A percentile compares a stretch with the other conserved stretches of the same genome.
phyloP scores from a whole-genome alignment of 1,140 invertebrate species.

The Leptopilina clavipes region DNA sequence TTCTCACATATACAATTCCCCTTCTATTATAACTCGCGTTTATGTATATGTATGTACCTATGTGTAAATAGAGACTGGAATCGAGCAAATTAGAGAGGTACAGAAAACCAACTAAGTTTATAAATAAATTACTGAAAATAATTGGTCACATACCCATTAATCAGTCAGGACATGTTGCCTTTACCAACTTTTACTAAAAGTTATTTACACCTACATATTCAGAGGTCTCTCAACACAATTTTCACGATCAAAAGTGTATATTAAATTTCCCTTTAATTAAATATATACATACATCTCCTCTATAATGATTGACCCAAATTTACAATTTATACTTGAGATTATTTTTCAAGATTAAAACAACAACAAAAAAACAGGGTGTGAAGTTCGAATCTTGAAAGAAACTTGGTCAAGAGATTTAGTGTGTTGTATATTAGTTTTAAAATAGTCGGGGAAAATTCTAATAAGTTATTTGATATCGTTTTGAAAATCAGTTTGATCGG shows the following conservation, averaged over 20 bases:
- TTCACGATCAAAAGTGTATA: neutral
- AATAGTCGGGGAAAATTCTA: slow-evolving; percentile 6
- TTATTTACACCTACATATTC: neutral
- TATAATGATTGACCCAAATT: no score
- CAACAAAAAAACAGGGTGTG: neutral
- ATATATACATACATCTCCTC: no score
- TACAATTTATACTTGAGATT: neutral
- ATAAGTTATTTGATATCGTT: slow-evolving; percentile 1
- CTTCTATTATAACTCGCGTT: neutral
- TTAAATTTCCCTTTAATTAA: no score
- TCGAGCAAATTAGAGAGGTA: slow-evolving; percentile 15
- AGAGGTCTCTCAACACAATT: neutral
- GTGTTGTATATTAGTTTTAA: neutral
- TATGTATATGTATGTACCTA: neutral
- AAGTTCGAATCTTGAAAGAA: neutral
- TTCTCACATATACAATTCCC: slow-evolving; percentile 8
- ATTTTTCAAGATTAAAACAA: neutral
- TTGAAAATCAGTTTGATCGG: slow-evolving; percentile 20
- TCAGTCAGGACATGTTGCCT: slow-evolving; percentile 1
- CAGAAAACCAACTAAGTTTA: slow-evolving; percentile 16
- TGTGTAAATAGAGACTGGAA: slow-evolving; percentile 9
- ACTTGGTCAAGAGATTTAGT: neutral
- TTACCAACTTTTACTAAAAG: neutral
- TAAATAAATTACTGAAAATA: slow-evolving; percentile 21
- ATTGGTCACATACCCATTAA: slow-evolving; percentile 19